Evolutionary conservation across 1,140 invertebrate genomes (phyloP), one percentile per base, ranked within the genome.

Genomic region (Steinernema feltiae): DNA sequence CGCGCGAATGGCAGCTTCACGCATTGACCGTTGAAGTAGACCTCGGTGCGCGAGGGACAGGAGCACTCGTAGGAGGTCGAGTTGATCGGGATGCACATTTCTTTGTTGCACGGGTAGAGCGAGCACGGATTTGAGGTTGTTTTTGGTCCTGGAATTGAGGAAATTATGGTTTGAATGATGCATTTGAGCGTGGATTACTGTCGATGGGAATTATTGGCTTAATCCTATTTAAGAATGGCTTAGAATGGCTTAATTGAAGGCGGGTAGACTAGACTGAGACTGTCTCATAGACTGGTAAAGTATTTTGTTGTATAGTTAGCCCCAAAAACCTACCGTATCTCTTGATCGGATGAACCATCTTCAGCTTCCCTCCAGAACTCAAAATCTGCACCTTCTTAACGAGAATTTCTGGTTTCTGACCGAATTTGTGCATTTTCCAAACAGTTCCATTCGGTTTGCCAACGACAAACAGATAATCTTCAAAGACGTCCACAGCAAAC

Each of bases 291-390:
- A n/a, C n/a, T n/a, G n/a, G n/a, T n/a, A n/a, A n/a, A n/a, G n/a
- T n/a, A n/a, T n/a, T n/a, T n/a, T n/a, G n/a, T n/a, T n/a, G n/a
- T n/a, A n/a, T n/a, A n/a, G n/a, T n/a, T n/a, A n/a, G n/a, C n/a
- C n/a, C n/a, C n/a, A n/a, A n/a, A n/a, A n/a, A n/a, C 53, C 24
- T 63, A 63, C 53, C 53, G 53, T 63, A 63, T 63, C 53, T 63
- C 53, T 63, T 63, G 15, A 63, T 3, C 15, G 53, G 53, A 63
- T 63, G 53, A 63, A 63, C 53, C 53, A 63, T 63, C 24, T 63
- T 63, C 53, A 63, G 53, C 53, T 63, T 63, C 3, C 53, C 53
- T 15, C 12, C 24, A 17, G 53, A 63, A 27, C 53, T 63, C 24
- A 63, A 27, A 3, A 63, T 21, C 24, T 63, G 53, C 2, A 63